phyloP scores from a whole-genome alignment of 1,140 invertebrate genomes.

The Drosophila parvula region DNA sequence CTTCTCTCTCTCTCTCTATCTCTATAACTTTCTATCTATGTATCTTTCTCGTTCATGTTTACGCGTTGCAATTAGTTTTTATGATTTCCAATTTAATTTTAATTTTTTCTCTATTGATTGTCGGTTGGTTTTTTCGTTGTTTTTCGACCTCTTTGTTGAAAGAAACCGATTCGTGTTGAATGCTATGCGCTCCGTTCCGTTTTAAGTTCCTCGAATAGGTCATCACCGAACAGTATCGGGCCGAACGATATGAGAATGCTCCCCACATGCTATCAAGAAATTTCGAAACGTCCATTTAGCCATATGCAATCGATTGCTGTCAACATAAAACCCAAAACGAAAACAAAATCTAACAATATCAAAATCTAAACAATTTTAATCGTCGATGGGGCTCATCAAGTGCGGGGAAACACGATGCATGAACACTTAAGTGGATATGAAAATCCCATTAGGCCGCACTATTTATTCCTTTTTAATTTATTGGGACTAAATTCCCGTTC shows the following conservation, averaged over 20 bases:
- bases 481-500: constrained; percentile 27
- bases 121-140: constrained; percentile 38
- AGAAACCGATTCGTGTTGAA: constrained; percentile 64
- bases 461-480: constrained; percentile 35
- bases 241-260: constrained; percentile 49
- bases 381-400: constrained; percentile 41
- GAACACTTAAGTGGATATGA: constrained; percentile 26
- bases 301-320: constrained; percentile 69
- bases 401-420: constrained; percentile 15
- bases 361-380: constrained; percentile 48
- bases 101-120: constrained; percentile 33
- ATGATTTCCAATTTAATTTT: constrained; percentile 48
- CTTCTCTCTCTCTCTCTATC: constrained; percentile 26
- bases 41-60: constrained; percentile 49
- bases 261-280: constrained; percentile 54
- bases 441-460: constrained; percentile 26
- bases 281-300: constrained; percentile 46
- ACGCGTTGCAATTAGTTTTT: constrained; percentile 65
- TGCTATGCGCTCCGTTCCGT: constrained; percentile 69
- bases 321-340: constrained; percentile 57
- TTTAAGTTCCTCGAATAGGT: constrained; percentile 67
- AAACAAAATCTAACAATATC: constrained; percentile 41
- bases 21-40: constrained; percentile 38
- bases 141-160: constrained; percentile 37
- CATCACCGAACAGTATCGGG: constrained; percentile 54